Conservation (phyloP, 1,140 invertebrate species). For the Microplitis demolitor region DNA sequence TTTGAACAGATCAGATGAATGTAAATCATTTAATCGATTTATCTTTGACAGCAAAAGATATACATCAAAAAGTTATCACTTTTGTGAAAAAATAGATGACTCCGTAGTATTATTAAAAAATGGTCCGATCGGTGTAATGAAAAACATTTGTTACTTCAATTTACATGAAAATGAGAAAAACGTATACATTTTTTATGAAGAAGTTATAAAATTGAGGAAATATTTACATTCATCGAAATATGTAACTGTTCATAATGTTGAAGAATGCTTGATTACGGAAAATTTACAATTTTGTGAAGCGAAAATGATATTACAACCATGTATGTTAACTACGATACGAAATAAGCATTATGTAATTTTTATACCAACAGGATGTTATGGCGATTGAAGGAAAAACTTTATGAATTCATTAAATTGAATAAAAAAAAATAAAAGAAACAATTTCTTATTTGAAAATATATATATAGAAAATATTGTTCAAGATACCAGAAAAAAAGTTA, state of each 20-base stretch:
- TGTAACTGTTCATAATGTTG: background rate
- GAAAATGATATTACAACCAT: background rate
- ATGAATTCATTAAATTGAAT: too few species aligned
- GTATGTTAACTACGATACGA: background rate
- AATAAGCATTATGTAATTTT: background rate
- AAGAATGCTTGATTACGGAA: background rate
- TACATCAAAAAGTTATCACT: background rate
- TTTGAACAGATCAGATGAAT: background rate
- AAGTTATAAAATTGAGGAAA: background rate
- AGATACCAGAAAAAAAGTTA: too few species aligned
- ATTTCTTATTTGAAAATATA: too few species aligned
- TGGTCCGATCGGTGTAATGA: background rate
- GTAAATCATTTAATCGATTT: background rate
- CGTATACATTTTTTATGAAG: background rate
- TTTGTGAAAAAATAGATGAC: background rate
- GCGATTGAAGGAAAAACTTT: background rate
- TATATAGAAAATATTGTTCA: too few species aligned
- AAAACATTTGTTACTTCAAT: slow-evolving; percentile 5
- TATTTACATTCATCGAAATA: background rate
- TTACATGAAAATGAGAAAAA: background rate
- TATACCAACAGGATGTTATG: background rate
- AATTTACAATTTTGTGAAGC: background rate
- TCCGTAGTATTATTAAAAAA: slow-evolving; percentile 4
- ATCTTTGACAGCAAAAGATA: background rate
- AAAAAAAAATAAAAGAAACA: too few species aligned